Evolutionary conservation across 2,888 invertebrate species (phyloP).

Genomic region (Thecophora atra): DNA sequence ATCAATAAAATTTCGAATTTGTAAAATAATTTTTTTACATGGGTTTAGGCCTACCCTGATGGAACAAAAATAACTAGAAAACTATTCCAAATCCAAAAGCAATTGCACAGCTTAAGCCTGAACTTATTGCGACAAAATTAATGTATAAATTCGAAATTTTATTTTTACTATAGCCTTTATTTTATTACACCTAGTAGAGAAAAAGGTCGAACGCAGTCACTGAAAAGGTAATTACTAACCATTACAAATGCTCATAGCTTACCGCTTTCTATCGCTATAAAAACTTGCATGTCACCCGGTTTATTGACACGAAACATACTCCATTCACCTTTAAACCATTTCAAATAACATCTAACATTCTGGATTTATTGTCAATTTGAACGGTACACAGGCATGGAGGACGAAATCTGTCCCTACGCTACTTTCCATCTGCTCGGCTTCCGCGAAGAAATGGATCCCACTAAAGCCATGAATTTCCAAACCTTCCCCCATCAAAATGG

Average conservation of each 20-base stretch:
- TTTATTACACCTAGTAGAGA: neutral
- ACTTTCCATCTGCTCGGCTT: constrained; percentile 95
- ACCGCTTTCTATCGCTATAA: constrained; percentile 5
- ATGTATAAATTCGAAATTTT: no score
- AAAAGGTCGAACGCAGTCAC: neutral
- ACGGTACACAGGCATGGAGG: constrained; percentile 81
- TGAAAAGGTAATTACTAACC: constrained; percentile 21
- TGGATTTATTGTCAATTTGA: neutral
- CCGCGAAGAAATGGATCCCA: constrained; percentile 95
- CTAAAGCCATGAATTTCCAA: constrained; percentile 86
- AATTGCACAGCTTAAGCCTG: no score
- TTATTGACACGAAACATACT: neutral
- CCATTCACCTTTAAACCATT: neutral
- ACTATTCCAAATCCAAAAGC: no score
- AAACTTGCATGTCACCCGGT: constrained; percentile 11
- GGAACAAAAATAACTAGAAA: no score
- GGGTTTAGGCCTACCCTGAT: no score
- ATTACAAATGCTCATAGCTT: constrained; percentile 10
- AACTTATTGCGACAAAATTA: no score
- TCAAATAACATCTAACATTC: neutral
- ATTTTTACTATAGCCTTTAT: neutral
- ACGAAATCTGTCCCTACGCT: constrained; percentile 96
- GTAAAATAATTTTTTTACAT: no score
- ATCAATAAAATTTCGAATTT: no score
- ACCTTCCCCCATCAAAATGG: constrained; percentile 82